Percentiles rank a stretch among this genome's conserved stretches.
Evolutionary conservation across 2,113 vertebrate genomes (phyloP).

Genomic region (Seriola aureovittata): DNA sequence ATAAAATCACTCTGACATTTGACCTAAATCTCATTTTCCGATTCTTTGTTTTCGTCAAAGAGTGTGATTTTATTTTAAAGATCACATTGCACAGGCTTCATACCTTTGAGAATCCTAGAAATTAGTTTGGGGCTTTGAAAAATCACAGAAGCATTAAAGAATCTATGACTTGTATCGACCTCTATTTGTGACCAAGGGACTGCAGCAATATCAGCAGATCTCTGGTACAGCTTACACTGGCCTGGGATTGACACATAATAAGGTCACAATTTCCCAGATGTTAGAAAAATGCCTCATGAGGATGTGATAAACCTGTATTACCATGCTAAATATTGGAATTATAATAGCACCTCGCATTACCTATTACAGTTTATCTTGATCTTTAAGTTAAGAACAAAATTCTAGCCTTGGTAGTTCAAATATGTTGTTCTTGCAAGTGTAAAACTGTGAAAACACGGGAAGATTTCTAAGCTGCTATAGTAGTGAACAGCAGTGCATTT

Average conservation of each 20-base stretch:
- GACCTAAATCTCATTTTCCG: slow-evolving; percentile 10
- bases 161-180: slow-evolving; percentile 6
- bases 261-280: slow-evolving; percentile 20
- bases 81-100: neutral
- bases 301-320: neutral
- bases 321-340: neutral
- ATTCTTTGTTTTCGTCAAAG: neutral
- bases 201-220: slow-evolving; percentile 11
- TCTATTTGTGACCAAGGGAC: slow-evolving; percentile 27
- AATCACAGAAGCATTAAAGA: slow-evolving; percentile 22
- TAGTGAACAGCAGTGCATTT: slow-evolving; percentile 17
- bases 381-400: neutral
- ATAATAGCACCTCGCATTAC: neutral
- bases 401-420: neutral
- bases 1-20: slow-evolving; percentile 39
- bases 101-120: slow-evolving; percentile 12
- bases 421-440: slow-evolving; percentile 3
- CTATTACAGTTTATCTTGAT: neutral
- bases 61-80: neutral
- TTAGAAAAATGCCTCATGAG: neutral
- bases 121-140: slow-evolving; percentile 28
- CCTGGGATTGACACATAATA: slow-evolving; percentile 29
- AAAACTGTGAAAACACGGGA: slow-evolving; percentile 6
- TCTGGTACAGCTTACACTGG: slow-evolving; percentile 13
- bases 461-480: neutral